Base-by-base conservation (phyloP, 2,888 invertebrate genomes). In the Phaedon cochleariae region DNA sequence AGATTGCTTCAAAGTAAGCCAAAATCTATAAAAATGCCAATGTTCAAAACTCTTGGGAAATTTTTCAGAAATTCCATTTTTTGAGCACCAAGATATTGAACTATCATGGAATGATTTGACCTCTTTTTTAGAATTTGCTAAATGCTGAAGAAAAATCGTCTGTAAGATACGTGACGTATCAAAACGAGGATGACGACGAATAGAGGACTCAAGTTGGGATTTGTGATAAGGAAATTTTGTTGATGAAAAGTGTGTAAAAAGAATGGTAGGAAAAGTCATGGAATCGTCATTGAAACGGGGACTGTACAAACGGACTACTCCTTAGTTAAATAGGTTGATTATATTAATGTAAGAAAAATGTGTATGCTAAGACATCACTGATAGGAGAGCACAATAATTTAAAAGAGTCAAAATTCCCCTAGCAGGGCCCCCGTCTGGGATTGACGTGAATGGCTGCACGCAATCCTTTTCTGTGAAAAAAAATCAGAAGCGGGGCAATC, bases 141-240 rank as follows among this genome's bases (percentile, higher is more conserved):
- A 90, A 41, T 6, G n/a, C 94, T 80, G 95, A 94, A 69, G 96
- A 97, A 77, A 94, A 96, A 59, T 93, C 96, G 59, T 94, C 97
- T 49, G 96, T 97, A 31, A 91, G 96, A 75, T 97, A 97, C 85
- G 96, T 97, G 62, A 96, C 95, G 79, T 97, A 97, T 85, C 94
- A 95, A 83, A 95, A 95, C 83, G 95, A 95, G 78, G 95, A 95
- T 76, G 95, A 95, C 76, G 93, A 93, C 68, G 91, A 91, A 81
- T 89, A 87, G 83, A 79, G 15, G 7, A 9, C 6, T 18, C 7
- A 51, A 26, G 22, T 20, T 20, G 22, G 21, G 37, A 21, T 17
- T n/a, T 34, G 57, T 12, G 57, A 48, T n/a, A 29, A 31, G 18
- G 48, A 59, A 22, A 17, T 1, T 26, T 17, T 34, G 18, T n/a